A percentile compares a stretch with the other conserved stretches of the same genome.
Conservation (phyloP, 2,888 invertebrate species). For the Tethea ocularis region DNA sequence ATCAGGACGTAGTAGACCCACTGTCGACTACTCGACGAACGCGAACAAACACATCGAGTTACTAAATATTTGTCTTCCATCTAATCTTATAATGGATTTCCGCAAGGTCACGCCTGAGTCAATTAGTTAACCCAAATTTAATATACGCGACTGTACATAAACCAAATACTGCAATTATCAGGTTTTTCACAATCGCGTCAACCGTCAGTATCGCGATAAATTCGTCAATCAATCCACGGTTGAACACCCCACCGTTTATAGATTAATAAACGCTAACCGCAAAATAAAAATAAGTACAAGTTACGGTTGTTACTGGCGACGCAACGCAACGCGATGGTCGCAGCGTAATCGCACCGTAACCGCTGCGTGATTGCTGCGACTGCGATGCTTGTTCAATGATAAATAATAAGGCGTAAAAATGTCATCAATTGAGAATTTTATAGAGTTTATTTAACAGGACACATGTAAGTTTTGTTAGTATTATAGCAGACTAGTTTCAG, state of each 20-base stretch:
- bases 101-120: too few species aligned
- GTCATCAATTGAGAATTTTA: not conserved
- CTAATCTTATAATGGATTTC: too few species aligned
- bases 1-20: too few species aligned
- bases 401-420: not conserved
- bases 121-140: too few species aligned
- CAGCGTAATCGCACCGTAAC: not conserved
- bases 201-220: not conserved
- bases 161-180: not conserved
- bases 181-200: not conserved
- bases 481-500: too few species aligned
- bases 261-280: not conserved
- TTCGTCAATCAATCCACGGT: slow-evolving; percentile 2
- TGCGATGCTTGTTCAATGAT: not conserved
- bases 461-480: not conserved
- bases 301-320: not conserved
- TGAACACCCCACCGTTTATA: not conserved
- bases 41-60: too few species aligned
- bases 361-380: not conserved
- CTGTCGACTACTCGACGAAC: too few species aligned
- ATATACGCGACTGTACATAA: too few species aligned
- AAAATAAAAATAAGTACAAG: slow-evolving; percentile 1
- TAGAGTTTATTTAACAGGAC: not conserved
- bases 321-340: not conserved
- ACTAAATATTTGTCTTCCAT: too few species aligned